phyloP scores from a whole-genome alignment of 2,113 vertebrate species.

The Colius striatus region DNA sequence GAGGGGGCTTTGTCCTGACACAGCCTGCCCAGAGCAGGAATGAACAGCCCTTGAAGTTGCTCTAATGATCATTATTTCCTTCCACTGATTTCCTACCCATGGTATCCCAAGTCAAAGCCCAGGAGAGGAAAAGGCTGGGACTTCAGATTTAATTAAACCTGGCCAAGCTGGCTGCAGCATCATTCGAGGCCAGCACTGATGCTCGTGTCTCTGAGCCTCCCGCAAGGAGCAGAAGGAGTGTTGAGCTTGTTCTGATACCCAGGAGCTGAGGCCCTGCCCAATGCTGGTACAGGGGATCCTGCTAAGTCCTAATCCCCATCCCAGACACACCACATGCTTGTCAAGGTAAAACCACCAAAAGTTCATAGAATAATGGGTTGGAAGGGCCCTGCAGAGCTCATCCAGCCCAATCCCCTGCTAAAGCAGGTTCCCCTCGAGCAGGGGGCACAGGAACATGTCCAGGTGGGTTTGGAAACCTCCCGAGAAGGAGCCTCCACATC shows the following conservation, averaged over 20 bases:
- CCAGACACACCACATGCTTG: not conserved
- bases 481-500: too few species aligned
- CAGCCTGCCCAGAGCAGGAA: accelerated
- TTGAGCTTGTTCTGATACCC: too few species aligned
- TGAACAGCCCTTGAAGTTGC: not conserved
- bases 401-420: too few species aligned
- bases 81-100: not conserved
- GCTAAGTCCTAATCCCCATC: not conserved
- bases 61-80: conserved; percentile 53
- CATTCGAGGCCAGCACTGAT: accelerated
- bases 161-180: not conserved
- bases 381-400: too few species aligned
- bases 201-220: not conserved
- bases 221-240: accelerated
- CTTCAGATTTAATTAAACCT: conserved; percentile 57
- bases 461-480: too few species aligned
- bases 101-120: conserved; percentile 43
- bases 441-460: too few species aligned
- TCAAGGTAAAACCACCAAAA: not conserved
- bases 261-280: too few species aligned
- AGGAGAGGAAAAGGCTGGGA: not conserved
- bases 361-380: too few species aligned
- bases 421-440: too few species aligned
- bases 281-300: not conserved
- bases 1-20: accelerated